phyloP scores from a whole-genome alignment of 2,797 vertebrate genomes.

The Tolypeutes matacus region DNA sequence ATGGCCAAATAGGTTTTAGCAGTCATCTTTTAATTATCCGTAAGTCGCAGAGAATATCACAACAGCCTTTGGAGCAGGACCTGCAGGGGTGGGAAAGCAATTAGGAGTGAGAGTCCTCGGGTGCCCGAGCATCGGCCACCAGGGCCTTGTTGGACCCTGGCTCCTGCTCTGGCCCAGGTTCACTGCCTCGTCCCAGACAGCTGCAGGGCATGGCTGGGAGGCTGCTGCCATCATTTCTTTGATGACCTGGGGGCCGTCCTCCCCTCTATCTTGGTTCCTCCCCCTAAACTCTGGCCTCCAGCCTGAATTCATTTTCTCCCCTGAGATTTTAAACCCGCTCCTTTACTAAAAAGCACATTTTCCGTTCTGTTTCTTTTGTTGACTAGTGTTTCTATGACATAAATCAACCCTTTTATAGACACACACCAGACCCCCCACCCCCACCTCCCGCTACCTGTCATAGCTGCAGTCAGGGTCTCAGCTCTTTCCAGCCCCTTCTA shows the following conservation, averaged over 20 bases:
- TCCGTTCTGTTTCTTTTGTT: not conserved
- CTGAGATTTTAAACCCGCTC: not conserved
- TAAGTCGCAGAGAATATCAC: not conserved
- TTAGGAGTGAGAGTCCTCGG: not conserved
- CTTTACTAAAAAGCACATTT: not conserved
- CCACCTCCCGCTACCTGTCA: fast-evolving
- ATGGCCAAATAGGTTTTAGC: not conserved
- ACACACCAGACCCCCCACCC: no score
- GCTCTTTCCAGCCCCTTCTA: not conserved
- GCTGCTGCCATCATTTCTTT: not conserved
- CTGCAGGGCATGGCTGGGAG: not conserved
- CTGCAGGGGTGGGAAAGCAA: not conserved
- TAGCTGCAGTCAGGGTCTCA: not conserved
- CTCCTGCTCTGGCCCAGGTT: not conserved
- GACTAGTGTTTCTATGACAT: not conserved
- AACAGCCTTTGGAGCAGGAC: not conserved
- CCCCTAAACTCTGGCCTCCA: not conserved
- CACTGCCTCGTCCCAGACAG: not conserved
- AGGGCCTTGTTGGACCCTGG: not conserved
- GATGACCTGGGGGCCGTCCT: not conserved
- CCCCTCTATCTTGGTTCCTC: not conserved
- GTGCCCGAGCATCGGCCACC: not conserved
- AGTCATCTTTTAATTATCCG: not conserved
- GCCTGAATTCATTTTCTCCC: not conserved
- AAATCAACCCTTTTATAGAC: not conserved